Evolutionary conservation across 1,140 invertebrate genomes (phyloP), one percentile per base, ranked within the genome.

Genomic region (Drosophila nikananu): DNA sequence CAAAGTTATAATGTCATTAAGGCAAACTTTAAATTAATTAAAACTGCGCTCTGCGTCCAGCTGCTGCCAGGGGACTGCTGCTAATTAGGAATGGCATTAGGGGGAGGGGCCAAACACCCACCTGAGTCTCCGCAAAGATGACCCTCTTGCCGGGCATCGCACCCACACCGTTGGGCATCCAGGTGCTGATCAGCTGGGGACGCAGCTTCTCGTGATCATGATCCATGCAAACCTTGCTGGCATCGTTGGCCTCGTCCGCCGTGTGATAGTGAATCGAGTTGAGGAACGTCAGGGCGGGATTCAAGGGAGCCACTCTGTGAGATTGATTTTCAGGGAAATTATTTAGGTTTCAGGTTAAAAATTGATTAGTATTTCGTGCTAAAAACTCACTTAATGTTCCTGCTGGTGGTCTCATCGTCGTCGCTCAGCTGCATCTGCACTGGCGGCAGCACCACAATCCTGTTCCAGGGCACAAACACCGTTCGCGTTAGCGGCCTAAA

Each of bases 401-500:
- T 75, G 67, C 87, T 93, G 32, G 92, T 93, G 81, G 95, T 94
- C 60, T 96, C 95, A 59, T 94, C 94, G 68, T 97, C 96, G 77
- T 97, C 96, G 89, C 95, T 96, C 32, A 97, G 94, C 80, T 97
- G 96, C 96, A 98, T 97, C 77, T 97, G 95, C 35, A 98, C 96
- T 2, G 97, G 97, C 17, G 97, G 95, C 72, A 98, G 94, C 3
- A 98, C 97, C 6, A 98, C 97, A 75, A 99, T 98, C 93, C 98
- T 97, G 94, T 99, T 99, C 98, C 98, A 98, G 21, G 98, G 97
- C 64, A 98, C 97, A 93, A 98, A 98, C 51, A 98, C 97, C 12
- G 97, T 98, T 81, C 96, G 95, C 32, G 96, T 97, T 48, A 97
- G 94, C 1, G 97, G 97, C 83, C 96, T 95, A 94, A 98, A 98